Conservation (phyloP, 2,888 invertebrate species). For the Strigamia transsilvanica region DNA sequence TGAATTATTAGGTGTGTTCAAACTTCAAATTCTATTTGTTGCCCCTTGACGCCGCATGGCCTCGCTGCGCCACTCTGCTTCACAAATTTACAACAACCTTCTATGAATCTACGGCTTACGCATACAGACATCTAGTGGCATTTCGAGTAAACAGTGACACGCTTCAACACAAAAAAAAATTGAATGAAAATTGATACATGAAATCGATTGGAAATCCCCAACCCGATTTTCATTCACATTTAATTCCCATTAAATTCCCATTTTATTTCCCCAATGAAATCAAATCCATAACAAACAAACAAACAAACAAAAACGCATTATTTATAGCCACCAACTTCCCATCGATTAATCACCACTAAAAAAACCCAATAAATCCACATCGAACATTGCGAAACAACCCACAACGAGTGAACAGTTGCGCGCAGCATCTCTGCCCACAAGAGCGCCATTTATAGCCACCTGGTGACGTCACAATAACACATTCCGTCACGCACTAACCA, state of each 20-base stretch:
- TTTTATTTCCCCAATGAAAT: not conserved
- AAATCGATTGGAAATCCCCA: not conserved
- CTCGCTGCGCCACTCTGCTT: no score
- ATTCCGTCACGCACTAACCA: constrained; percentile 21
- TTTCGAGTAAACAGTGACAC: not conserved
- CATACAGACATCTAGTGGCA: not conserved
- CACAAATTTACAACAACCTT: not conserved
- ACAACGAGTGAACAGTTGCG: not conserved
- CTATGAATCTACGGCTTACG: no score
- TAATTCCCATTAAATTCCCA: no score
- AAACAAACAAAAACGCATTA: not conserved
- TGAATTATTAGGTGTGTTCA: no score
- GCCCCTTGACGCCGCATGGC: no score
- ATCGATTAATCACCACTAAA: not conserved
- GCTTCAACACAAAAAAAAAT: no score
- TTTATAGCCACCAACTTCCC: no score
- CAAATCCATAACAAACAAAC: not conserved
- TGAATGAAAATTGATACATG: not conserved
- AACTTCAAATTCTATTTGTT: no score
- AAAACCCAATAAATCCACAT: no score
- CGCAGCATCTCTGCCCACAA: not conserved
- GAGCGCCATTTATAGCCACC: constrained; percentile 19
- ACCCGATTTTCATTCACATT: not conserved
- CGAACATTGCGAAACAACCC: not conserved
- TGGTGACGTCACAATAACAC: constrained; percentile 13